A percentile compares a stretch with the other conserved stretches of the same genome.
Evolutionary conservation across 2,888 invertebrate species (phyloP).

Genomic region (Aspidiotus destructor): DNA sequence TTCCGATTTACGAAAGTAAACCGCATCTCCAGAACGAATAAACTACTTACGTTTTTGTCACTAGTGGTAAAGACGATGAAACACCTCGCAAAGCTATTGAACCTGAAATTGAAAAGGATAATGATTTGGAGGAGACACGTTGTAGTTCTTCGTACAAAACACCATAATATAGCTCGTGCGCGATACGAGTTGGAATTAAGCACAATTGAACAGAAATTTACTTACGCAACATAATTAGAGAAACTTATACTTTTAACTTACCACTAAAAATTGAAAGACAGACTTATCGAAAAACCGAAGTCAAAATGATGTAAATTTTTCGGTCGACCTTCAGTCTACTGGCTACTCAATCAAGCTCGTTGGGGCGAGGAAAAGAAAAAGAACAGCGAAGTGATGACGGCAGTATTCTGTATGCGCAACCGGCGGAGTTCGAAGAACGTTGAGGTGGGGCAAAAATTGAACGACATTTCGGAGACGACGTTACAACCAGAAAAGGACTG

Average conservation of each 20-base stretch:
- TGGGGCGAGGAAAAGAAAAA: too few species aligned
- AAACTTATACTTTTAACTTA: constrained; percentile 11
- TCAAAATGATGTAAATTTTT: constrained; percentile 1
- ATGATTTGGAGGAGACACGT: too few species aligned
- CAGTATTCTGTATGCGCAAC: too few species aligned
- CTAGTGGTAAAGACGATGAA: background rate
- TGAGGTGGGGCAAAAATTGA: too few species aligned
- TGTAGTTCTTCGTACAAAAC: too few species aligned
- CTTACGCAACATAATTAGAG: constrained; percentile 23
- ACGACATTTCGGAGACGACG: too few species aligned
- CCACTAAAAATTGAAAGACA: constrained; percentile 9
- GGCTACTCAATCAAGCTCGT: background rate
- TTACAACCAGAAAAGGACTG: too few species aligned
- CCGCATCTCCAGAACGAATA: background rate
- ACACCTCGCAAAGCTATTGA: constrained; percentile 21
- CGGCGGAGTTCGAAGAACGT: too few species aligned
- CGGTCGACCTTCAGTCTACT: background rate
- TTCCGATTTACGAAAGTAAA: too few species aligned
- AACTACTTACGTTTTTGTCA: constrained; percentile 16
- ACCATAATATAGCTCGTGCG: too few species aligned
- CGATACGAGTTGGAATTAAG: too few species aligned
- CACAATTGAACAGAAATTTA: background rate
- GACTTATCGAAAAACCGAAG: background rate
- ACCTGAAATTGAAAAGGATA: background rate
- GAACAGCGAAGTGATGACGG: too few species aligned